Evolutionary conservation across 1,140 invertebrate genomes (phyloP), one percentile per base, ranked within the genome.

Genomic region (Coelopa frigida): DNA sequence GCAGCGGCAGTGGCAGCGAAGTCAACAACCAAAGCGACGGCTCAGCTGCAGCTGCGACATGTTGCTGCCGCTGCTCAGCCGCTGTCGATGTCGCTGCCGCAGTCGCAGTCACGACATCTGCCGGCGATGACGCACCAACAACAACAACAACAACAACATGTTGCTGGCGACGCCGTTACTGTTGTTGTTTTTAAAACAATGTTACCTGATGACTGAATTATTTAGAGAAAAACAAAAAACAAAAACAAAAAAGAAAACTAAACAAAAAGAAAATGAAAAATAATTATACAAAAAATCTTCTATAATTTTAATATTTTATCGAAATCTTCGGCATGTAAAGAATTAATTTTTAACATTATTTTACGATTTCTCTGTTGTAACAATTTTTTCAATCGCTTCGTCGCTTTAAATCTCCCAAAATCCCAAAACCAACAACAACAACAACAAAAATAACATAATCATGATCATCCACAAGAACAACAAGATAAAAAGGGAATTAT

Each of bases 191-290:
- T 68, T 58, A 66, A 68, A 68, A 68, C 65, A 68, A 62, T 68
- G 65, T 68, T 68, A 68, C 65, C 65, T 68, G 65, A 68, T 60
- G 65, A 68, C 62, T 68, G 65, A 68, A 67, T 67, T 67, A 67
- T 57, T 64, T 64, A 64, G 63, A 36, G 27, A 8, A 8, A n/a
- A 29, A 31, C 27, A 20, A 23, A n/a, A n/a, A 20, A 29, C 7
- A 24, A 42, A 41, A 27, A 8, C 14, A 17, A 42, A 31, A 42
- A 6, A 8, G 7, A 31, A 42, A 20, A 23, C 11, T 20, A 20
- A 29, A 11, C 40, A 42, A 41, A 27, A 8, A 12, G n/a, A 42
- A 31, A 42, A 6, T 29, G 7, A 29, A 29, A 29, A 29, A 8
- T 29, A n/a, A 8, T 29, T 11, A 18, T 18, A 27, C 15, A 17